Evolutionary conservation across 2,797 vertebrate species (phyloP).

Genomic region (Oryzias dopingdopingensis): DNA sequence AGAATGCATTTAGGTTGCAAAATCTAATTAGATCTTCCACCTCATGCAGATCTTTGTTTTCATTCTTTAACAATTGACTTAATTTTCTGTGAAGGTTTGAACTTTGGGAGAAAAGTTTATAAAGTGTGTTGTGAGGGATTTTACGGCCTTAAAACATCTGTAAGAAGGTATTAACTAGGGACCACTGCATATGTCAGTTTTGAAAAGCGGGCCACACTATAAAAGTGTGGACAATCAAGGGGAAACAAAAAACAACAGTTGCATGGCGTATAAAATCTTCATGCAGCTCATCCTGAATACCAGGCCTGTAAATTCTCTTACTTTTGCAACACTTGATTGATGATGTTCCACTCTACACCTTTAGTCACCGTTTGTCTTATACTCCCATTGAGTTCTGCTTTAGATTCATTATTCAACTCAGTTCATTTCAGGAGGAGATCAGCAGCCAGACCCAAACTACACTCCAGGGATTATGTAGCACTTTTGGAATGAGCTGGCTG

Average conservation of each 20-base stretch:
- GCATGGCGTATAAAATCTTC: neutral
- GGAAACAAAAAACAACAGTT: neutral
- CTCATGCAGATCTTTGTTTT: too few relatives aligned
- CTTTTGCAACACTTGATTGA: neutral
- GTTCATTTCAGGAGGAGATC: neutral
- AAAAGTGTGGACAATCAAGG: neutral
- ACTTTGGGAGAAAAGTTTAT: too few relatives aligned
- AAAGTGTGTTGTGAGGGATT: too few relatives aligned
- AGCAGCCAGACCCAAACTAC: neutral
- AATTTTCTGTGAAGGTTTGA: too few relatives aligned
- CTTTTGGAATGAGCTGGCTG: neutral
- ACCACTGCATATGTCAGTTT: too few relatives aligned
- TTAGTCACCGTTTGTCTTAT: neutral
- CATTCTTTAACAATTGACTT: too few relatives aligned
- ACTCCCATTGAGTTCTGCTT: neutral
- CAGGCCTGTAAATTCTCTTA: neutral
- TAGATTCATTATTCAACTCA: neutral
- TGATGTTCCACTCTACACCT: neutral
- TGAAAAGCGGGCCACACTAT: neutral
- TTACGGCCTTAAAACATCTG: too few relatives aligned
- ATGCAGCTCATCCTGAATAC: neutral
- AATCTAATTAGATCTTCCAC: too few relatives aligned
- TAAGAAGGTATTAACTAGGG: too few relatives aligned
- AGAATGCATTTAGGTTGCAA: too few relatives aligned
- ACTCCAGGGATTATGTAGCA: neutral